A percentile compares a stretch with the other conserved stretches of the same genome.
phyloP scores from a whole-genome alignment of 1,140 invertebrate genomes.

The Pseudomyrmex flavicornis region DNA sequence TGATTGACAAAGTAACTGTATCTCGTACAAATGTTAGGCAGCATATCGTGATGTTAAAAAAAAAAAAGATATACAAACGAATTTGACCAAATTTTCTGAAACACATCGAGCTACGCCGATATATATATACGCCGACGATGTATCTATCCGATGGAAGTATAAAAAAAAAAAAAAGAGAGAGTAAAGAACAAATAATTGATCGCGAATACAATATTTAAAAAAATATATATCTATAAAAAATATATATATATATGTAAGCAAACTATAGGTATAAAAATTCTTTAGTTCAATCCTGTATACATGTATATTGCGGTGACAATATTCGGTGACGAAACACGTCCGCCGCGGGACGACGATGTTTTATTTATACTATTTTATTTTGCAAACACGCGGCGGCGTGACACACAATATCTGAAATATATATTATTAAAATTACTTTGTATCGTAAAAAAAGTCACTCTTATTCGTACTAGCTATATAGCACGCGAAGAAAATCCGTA shows the following conservation, averaged over 20 bases:
- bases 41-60: constrained; percentile 55
- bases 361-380: constrained; percentile 5
- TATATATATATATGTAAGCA: neutral
- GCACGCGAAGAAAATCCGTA: neutral
- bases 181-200: constrained; percentile 37
- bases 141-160: neutral
- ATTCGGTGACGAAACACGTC: constrained; percentile 33
- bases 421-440: constrained; percentile 30
- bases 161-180: neutral
- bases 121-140: constrained; percentile 6
- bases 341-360: neutral
- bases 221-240: too few relatives aligned
- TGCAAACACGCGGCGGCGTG: neutral
- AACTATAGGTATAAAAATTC: constrained; percentile 7
- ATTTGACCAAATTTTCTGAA: constrained; percentile 52
- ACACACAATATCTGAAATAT: neutral
- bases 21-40: constrained; percentile 51
- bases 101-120: constrained; percentile 30
- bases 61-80: constrained; percentile 4
- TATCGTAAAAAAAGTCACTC: constrained; percentile 49
- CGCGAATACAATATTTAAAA: neutral
- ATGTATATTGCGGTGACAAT: constrained; percentile 46
- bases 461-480: constrained; percentile 5
- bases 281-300: constrained; percentile 9
- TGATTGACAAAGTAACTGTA: constrained; percentile 47